phyloP scores from a whole-genome alignment of 1,140 invertebrate genomes.

The Dinoponera quadriceps region DNA sequence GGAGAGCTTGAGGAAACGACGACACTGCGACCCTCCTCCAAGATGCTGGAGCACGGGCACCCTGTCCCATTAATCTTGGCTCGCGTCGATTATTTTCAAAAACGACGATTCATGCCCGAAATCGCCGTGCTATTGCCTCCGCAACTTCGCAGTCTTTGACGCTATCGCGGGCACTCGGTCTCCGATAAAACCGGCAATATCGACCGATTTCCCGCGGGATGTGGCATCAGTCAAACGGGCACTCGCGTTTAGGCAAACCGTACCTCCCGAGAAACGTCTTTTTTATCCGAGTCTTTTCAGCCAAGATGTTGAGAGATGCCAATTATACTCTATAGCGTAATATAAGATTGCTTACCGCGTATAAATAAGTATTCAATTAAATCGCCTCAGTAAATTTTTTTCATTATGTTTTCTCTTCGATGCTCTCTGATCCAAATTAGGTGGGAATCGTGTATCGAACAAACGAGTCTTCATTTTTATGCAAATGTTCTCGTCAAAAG shows the following conservation, averaged over 20 bases:
- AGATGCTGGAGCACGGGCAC: neutral
- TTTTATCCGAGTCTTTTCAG: too few relatives aligned
- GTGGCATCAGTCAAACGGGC: constrained; percentile 4
- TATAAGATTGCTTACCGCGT: neutral
- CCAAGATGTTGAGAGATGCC: neutral
- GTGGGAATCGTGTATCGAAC: neutral
- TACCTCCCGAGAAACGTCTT: neutral
- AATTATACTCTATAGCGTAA: neutral
- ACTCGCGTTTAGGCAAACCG: constrained; percentile 10
- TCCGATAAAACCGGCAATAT: constrained; percentile 35
- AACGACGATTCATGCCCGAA: neutral
- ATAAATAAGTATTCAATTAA: neutral
- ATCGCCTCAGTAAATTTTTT: neutral
- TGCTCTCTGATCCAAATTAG: neutral
- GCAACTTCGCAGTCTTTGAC: constrained; percentile 9
- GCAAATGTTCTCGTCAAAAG: constrained; percentile 8
- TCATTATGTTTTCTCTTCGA: neutral
- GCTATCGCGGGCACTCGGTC: constrained; percentile 8
- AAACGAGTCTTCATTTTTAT: constrained; percentile 8
- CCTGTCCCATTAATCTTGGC: constrained; percentile 56
- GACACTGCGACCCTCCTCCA: constrained; percentile 6
- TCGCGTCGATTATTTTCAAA: constrained; percentile 51
- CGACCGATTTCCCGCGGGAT: constrained; percentile 23
- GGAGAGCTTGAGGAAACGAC: constrained; percentile 46
- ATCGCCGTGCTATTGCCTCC: neutral